Evolutionary conservation across 2,113 vertebrate genomes (phyloP).

Genomic region (Acrocephalus kingi): DNA sequence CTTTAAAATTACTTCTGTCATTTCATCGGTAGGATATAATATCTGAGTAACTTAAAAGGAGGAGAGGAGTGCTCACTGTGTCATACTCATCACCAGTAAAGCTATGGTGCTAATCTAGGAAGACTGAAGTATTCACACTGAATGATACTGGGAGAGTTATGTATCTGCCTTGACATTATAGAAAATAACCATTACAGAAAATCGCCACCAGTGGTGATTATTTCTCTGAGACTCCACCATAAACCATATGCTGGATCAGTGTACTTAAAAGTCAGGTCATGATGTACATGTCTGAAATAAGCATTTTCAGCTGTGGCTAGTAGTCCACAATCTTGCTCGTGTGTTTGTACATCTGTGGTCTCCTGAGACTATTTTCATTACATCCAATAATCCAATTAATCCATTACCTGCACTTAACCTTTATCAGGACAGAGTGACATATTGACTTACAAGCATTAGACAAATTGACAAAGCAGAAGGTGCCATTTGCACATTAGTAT

Average conservation of each 20-base stretch:
- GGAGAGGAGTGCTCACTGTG: neutral
- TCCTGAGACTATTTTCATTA: constrained; percentile 1
- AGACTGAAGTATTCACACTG: neutral
- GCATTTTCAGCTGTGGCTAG: neutral
- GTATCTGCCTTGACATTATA: neutral
- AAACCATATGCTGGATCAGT: neutral
- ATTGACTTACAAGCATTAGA: constrained; percentile 10
- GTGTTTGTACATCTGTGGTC: neutral
- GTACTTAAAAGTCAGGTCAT: neutral
- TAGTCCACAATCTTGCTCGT: neutral
- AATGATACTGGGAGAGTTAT: neutral
- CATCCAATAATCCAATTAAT: neutral
- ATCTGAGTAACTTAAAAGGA: neutral
- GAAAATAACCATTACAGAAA: neutral
- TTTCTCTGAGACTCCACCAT: neutral
- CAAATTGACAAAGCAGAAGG: neutral
- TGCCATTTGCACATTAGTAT: neutral
- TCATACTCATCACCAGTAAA: neutral
- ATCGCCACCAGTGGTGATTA: neutral
- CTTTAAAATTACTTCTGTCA: neutral
- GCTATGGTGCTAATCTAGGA: neutral
- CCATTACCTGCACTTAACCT: constrained; percentile 37
- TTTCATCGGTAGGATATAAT: neutral
- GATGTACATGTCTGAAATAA: neutral
- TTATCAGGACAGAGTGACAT: constrained; percentile 26